Percentiles rank a stretch among this genome's conserved stretches.
These are phyloP conservation scores for Diabrotica virgifera DNA, from an alignment of 1,140 invertebrate genomes.

Conservation along the genomic window DNA sequence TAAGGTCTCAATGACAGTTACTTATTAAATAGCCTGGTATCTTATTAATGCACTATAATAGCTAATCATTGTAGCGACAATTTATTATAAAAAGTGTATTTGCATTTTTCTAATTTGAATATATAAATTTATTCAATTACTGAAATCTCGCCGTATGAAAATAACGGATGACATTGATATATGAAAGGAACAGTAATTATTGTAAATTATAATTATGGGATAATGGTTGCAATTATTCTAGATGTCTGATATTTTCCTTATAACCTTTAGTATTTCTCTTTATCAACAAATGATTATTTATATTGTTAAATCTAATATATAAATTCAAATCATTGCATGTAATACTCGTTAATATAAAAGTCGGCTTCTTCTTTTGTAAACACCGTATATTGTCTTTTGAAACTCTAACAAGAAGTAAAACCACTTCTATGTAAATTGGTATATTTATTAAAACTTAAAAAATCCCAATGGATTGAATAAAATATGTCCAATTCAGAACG, in stretches of 20 bases:
- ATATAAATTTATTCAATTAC: conserved; percentile 19
- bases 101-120: conserved; percentile 15
- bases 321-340: too few relatives aligned
- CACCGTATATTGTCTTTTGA: too few relatives aligned
- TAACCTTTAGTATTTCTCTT: conserved; percentile 17
- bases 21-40: too few relatives aligned
- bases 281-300: neutral
- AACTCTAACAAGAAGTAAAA: too few relatives aligned
- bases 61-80: conserved; percentile 1
- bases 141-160: conserved; percentile 9
- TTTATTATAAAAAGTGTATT: conserved; percentile 9
- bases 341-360: too few relatives aligned
- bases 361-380: too few relatives aligned
- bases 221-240: conserved; percentile 16
- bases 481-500: too few relatives aligned
- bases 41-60: neutral
- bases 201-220: conserved; percentile 12
- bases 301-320: too few relatives aligned
- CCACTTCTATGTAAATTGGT: too few relatives aligned
- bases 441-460: too few relatives aligned
- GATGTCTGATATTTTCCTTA: conserved; percentile 12
- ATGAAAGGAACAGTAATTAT: conserved; percentile 19
- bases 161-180: conserved; percentile 19
- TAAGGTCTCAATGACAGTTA: too few relatives aligned
- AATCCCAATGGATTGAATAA: too few relatives aligned